A percentile compares a stretch with the other conserved stretches of the same genome.
These are phyloP conservation scores for Lagocephalus sceleratus DNA, from an alignment of 2,797 vertebrate species.

Conservation along the genomic window DNA sequence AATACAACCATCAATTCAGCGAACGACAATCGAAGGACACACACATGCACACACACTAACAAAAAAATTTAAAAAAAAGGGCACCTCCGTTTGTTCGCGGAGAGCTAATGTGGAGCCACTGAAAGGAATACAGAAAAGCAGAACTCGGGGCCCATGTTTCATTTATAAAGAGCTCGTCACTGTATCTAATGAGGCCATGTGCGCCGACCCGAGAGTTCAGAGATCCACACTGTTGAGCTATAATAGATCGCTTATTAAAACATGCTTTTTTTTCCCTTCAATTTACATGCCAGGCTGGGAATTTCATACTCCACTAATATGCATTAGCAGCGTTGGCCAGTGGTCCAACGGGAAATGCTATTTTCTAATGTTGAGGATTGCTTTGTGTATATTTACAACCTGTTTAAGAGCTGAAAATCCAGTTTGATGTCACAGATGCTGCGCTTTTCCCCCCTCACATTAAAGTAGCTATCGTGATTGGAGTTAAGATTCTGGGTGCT, in stretches of 20 bases:
- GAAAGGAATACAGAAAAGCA: constrained; percentile 4
- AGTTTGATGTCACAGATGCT: neutral
- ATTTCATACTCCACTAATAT: neutral
- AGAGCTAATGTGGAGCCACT: neutral
- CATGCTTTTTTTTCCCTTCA: neutral
- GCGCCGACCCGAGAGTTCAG: neutral
- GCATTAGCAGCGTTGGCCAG: neutral
- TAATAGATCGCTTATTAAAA: neutral
- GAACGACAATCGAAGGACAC: constrained; percentile 16
- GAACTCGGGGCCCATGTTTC: constrained; percentile 8
- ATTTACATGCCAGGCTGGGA: neutral
- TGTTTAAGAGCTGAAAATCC: neutral
- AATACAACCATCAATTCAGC: neutral
- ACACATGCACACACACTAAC: too few relatives aligned
- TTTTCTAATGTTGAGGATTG: neutral
- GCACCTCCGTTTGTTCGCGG: neutral
- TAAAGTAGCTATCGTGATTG: too few relatives aligned
- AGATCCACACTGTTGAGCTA: neutral
- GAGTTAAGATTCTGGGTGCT: too few relatives aligned
- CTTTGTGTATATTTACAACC: neutral
- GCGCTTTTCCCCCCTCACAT: too few relatives aligned
- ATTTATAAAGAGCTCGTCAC: constrained; percentile 14
- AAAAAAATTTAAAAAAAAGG: neutral
- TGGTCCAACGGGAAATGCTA: neutral
- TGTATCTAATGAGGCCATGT: constrained; percentile 2